Evolutionary conservation across 1,140 invertebrate genomes (phyloP).

Genomic region (Cotesia typhae): DNA sequence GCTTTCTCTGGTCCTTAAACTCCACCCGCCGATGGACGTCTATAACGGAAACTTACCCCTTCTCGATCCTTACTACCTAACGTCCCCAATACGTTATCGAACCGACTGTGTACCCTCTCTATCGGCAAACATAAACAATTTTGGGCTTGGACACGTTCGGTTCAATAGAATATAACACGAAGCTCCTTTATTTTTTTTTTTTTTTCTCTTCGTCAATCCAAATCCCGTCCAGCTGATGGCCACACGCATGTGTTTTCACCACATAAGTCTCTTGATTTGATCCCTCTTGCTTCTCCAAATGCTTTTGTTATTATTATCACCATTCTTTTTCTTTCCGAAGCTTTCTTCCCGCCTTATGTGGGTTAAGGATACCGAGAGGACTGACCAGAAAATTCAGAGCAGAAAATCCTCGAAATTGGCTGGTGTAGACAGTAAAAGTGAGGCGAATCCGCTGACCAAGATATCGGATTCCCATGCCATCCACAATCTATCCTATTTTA

Average conservation of each 20-base stretch:
- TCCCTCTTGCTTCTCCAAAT: neutral
- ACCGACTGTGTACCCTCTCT: too few species aligned
- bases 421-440: conserved; percentile 33
- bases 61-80: too few species aligned
- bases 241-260: neutral
- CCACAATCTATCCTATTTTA: neutral
- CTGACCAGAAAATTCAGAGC: neutral
- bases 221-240: too few species aligned
- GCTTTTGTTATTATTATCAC: neutral
- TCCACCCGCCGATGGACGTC: neutral
- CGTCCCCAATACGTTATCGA: too few species aligned
- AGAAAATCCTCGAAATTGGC: conserved; percentile 24
- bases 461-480: conserved; percentile 27
- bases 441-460: conserved; percentile 37
- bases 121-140: too few species aligned
- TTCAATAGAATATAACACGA: too few species aligned
- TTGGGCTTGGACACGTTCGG: too few species aligned
- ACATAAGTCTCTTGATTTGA: neutral
- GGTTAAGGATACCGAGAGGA: conserved; percentile 12
- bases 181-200: neutral
- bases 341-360: neutral
- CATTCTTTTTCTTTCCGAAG: too few species aligned
- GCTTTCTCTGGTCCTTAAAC: neutral
- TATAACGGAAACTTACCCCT: too few species aligned
- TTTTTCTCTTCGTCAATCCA: neutral